Base-by-base conservation (phyloP, 2,797 vertebrate species). In the Coregonus sp. region DNA sequence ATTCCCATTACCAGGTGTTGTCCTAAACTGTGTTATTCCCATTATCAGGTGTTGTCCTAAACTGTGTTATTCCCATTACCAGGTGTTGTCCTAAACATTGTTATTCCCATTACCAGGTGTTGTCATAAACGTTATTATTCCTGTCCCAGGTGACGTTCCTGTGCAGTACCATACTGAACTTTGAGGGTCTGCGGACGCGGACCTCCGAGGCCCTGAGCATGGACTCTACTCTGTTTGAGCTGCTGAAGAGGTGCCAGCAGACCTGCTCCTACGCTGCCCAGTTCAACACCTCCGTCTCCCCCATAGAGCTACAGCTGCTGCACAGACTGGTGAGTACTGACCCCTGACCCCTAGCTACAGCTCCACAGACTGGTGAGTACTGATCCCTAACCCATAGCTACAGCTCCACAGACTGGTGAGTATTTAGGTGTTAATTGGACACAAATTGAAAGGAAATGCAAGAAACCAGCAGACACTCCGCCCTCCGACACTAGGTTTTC, bases 131-230 rank as follows among this genome's bases (percentile, higher is more conserved):
- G 7, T 37, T 37, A 37, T 37, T 37, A 0, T 11, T 25, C 59
- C 59, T 25, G 20, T 25, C 0, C 12, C 73, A 93, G 96, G 98
- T 99, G 78, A 98, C 97, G 33, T 99, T 99, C 90, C 93, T 99
- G 72, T 99, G 98, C 92, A 98, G 97, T 81, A 99, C 98, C 56
- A 97, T 99, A 88, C 95, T 99, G 70, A 98, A 98, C 88, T 98
- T 99, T 80, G 98, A 99, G 91, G 94, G 97, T 54, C 94, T 99
- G 47, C 96, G 98, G n/a, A 99, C 96, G 0, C 95, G 98, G 71
- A 97, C 98, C 70, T 90, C 96, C 0, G 98, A 99, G 88, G 96
- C 97, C 40, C 95, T 98, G 75, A 98, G 93, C 86, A 94, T 99
- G 75, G 98, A 99, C 4, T 86, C 96, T 0, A 92, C 97, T 0